These are phyloP conservation scores for Ictalurus furcatus DNA, from an alignment of 2,113 vertebrate species.

Conservation along the genomic window DNA sequence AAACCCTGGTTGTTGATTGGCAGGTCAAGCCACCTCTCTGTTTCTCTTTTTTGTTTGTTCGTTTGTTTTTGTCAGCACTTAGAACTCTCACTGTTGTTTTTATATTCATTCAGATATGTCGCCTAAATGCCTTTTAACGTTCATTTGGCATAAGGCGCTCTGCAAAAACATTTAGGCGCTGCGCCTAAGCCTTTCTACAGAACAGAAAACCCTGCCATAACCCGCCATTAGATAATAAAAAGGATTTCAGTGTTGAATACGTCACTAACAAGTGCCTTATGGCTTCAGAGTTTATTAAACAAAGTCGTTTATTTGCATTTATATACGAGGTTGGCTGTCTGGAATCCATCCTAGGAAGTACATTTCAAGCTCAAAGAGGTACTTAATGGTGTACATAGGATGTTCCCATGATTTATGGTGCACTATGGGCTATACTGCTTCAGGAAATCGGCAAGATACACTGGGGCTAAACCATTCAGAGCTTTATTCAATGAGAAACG, in stretches of 20 bases:
- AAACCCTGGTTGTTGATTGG: no score
- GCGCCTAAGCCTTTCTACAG: no score
- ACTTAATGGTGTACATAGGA: not conserved
- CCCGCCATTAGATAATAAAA: not conserved
- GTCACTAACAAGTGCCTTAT: not conserved
- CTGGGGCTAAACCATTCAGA: not conserved
- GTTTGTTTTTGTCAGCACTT: no score
- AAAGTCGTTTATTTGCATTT: not conserved
- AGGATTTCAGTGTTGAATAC: not conserved
- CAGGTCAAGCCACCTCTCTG: no score
- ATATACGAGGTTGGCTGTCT: not conserved
- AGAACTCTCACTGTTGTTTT: no score
- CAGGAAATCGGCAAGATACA: not conserved
- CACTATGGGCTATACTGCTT: not conserved
- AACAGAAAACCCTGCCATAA: not conserved
- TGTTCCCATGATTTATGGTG: not conserved
- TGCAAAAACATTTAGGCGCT: no score
- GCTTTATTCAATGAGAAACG: not conserved
- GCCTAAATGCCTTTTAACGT: no score
- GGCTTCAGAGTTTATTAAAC: not conserved
- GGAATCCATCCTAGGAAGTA: not conserved
- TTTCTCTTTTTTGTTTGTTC: no score
- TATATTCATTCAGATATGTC: no score
- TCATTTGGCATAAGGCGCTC: no score
- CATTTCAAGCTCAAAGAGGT: not conserved